Percentiles rank a stretch among this genome's conserved stretches.
Conservation (phyloP, 2,888 invertebrate genomes). For the Branchellion lobata region DNA sequence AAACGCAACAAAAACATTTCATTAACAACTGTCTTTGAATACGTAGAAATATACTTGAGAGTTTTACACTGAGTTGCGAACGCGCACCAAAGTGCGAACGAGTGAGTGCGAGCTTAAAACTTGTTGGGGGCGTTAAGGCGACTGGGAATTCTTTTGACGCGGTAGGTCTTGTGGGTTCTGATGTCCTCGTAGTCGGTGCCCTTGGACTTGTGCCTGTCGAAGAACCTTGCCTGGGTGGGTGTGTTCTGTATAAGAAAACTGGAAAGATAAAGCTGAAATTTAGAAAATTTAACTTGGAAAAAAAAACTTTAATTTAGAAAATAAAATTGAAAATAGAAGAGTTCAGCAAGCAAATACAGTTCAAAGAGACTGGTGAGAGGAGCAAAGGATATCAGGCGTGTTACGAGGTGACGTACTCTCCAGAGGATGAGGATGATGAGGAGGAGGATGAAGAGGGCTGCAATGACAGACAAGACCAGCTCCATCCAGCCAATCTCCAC, state of each 20-base stretch:
- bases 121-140: not conserved
- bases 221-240: not conserved
- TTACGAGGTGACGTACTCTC: too few species aligned
- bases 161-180: constrained; percentile 1
- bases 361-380: too few species aligned
- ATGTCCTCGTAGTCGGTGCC: not conserved
- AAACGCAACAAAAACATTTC: too few species aligned
- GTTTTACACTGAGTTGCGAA: too few species aligned
- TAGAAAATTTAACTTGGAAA: too few species aligned
- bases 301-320: not conserved
- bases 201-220: not conserved
- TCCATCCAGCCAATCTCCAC: not conserved
- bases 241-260: too few species aligned
- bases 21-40: too few species aligned
- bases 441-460: not conserved
- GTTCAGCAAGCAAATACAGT: too few species aligned
- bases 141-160: not conserved
- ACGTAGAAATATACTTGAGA: too few species aligned
- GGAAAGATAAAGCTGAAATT: too few species aligned
- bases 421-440: not conserved
- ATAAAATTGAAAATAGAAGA: not conserved
- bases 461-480: not conserved
- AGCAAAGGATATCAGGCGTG: too few species aligned
- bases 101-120: not conserved
- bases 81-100: too few species aligned